Evolutionary conservation across 2,113 vertebrate genomes (phyloP).

Genomic region (Boleophthalmus pectinirostris): DNA sequence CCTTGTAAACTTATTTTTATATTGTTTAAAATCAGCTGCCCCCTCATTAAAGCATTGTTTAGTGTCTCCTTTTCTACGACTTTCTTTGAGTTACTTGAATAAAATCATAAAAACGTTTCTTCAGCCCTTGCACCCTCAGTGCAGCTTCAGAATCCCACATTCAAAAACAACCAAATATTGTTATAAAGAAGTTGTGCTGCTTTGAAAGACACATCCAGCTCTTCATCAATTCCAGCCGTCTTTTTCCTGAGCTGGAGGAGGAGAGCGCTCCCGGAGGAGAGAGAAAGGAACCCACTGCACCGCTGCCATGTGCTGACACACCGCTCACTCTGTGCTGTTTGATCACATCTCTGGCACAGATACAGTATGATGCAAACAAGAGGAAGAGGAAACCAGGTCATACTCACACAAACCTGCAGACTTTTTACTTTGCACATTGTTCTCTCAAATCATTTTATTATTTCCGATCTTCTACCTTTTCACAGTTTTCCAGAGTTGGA

Average conservation of each 20-base stretch:
- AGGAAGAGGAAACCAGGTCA: constrained; percentile 66
- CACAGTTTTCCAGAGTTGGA: constrained; percentile 15
- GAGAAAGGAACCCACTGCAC: constrained; percentile 16
- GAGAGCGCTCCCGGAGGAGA: constrained; percentile 38
- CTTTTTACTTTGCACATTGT: constrained; percentile 42
- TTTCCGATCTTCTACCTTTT: constrained; percentile 43
- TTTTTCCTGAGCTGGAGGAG: constrained; percentile 29
- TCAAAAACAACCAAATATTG: constrained; percentile 26
- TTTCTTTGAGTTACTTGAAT: neutral
- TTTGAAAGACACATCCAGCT: constrained; percentile 36
- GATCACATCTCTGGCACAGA: constrained; percentile 58
- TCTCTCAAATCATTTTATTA: constrained; percentile 34
- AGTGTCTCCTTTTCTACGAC: neutral
- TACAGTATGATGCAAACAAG: constrained; percentile 55
- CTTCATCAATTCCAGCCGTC: constrained; percentile 27
- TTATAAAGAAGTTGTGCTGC: constrained; percentile 10
- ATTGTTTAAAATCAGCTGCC: too few species aligned
- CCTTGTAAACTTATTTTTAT: too few species aligned
- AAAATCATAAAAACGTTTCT: neutral
- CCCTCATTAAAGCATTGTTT: neutral
- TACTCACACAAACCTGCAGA: constrained; percentile 45
- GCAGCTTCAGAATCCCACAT: constrained; percentile 2
- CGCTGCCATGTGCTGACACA: constrained; percentile 47
- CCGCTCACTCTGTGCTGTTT: constrained; percentile 54
- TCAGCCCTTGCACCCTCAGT: neutral